Conservation (phyloP, 2,888 invertebrate species). For the Mesorhabditis sp. region DNA sequence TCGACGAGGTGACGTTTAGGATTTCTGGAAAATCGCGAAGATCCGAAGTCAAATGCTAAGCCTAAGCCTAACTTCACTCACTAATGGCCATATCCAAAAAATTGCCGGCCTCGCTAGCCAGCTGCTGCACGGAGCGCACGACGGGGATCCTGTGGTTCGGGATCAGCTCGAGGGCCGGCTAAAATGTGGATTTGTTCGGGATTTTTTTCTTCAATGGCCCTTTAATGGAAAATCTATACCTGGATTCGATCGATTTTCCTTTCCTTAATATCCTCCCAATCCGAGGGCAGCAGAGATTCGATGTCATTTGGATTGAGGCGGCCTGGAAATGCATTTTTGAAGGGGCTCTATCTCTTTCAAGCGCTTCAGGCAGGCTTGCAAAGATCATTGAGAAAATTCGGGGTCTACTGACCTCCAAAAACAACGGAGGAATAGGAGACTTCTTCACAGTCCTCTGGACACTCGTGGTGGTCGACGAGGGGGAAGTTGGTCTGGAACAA, state of each 20-base stretch:
- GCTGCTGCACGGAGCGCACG: constrained; percentile 37
- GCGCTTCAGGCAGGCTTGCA: background rate
- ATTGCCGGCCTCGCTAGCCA: constrained; percentile 40
- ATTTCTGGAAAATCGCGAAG: no score
- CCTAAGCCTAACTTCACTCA: background rate
- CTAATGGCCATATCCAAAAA: constrained; percentile 31
- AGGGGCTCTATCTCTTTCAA: background rate
- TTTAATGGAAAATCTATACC: constrained; percentile 14
- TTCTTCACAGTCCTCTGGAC: constrained; percentile 46
- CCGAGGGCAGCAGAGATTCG: constrained; percentile 39
- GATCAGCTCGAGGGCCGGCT: constrained; percentile 42
- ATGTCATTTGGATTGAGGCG: constrained; percentile 20
- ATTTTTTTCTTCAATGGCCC: background rate
- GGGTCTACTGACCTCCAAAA: constrained; percentile 38
- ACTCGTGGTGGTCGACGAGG: constrained; percentile 20
- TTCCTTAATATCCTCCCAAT: constrained; percentile 51
- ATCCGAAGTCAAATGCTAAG: background rate
- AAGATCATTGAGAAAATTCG: background rate
- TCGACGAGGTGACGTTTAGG: no score
- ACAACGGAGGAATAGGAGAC: constrained; percentile 47
- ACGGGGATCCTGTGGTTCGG: constrained; percentile 44
- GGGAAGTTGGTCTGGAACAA: constrained; percentile 20
- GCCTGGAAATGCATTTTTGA: background rate
- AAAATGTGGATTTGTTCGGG: background rate
- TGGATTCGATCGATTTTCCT: constrained; percentile 37